phyloP scores from a whole-genome alignment of 1,140 invertebrate genomes.

The Drosophila setifemur region DNA sequence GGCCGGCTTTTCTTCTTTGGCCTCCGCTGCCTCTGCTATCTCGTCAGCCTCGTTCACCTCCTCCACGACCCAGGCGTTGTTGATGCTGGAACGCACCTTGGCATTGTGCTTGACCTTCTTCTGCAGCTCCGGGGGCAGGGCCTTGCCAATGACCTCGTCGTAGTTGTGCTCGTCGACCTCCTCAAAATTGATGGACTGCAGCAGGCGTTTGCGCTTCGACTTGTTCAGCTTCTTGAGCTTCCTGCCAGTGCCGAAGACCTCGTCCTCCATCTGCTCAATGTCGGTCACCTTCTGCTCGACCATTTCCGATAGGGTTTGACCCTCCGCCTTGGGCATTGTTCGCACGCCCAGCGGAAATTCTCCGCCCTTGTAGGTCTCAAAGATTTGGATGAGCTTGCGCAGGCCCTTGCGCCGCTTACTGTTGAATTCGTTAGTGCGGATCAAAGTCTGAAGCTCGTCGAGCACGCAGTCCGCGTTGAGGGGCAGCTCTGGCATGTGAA shows the following conservation, averaged over 20 bases:
- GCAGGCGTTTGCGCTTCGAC: constrained; percentile 69
- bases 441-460: constrained; percentile 60
- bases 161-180: constrained; percentile 75
- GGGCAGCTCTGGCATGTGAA: constrained; percentile 87
- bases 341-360: constrained; percentile 86
- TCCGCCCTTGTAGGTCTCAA: constrained; percentile 83
- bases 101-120: constrained; percentile 55
- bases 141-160: constrained; percentile 63
- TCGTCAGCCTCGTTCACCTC: constrained; percentile 44
- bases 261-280: constrained; percentile 69
- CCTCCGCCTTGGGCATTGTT: constrained; percentile 75
- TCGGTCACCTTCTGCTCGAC: constrained; percentile 70
- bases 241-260: constrained; percentile 53
- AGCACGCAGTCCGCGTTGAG: constrained; percentile 82
- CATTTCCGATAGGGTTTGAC: constrained; percentile 47
- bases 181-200: constrained; percentile 69
- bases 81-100: constrained; percentile 54
- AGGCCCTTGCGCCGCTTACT: constrained; percentile 68
- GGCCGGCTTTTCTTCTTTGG: not conserved
- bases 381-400: constrained; percentile 61
- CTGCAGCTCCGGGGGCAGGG: constrained; percentile 54
- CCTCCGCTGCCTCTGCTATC: not conserved
- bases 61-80: constrained; percentile 66
- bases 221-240: constrained; percentile 78
- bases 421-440: constrained; percentile 63